A percentile compares a stretch with the other conserved stretches of the same genome.
These are phyloP conservation scores for Rhynchonema sp. DNA, from an alignment of 2,888 invertebrate genomes.

Conservation along the genomic window DNA sequence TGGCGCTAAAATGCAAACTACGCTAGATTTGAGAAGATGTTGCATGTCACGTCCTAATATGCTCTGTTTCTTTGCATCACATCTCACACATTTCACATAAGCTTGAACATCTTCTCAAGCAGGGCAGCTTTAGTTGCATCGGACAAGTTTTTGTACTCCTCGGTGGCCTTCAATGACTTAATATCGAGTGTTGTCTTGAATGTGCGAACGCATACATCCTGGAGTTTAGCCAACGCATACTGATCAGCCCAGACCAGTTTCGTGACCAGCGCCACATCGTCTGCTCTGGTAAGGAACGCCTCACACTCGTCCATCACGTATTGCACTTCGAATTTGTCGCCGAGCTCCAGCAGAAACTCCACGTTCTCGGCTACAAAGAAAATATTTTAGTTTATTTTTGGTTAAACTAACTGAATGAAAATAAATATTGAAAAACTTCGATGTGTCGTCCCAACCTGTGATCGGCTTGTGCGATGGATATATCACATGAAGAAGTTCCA, in stretches of 20 bases:
- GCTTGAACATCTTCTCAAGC: slow-evolving; percentile 19
- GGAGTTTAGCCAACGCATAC: slow-evolving; percentile 19
- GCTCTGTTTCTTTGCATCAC: too few species aligned
- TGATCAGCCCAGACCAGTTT: slow-evolving; percentile 24
- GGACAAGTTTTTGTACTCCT: slow-evolving; percentile 21
- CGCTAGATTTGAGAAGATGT: too few species aligned
- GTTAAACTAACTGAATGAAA: too few species aligned
- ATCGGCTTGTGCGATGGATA: slow-evolving; percentile 31
- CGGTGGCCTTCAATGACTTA: slow-evolving; percentile 13
- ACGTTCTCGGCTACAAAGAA: slow-evolving; percentile 27
- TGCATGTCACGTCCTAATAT: too few species aligned
- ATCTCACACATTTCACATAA: slow-evolving; percentile 7
- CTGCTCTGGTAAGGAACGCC: slow-evolving; percentile 23
- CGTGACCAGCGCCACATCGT: slow-evolving; percentile 23
- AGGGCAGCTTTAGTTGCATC: slow-evolving; percentile 22
- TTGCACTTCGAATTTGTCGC: slow-evolving; percentile 31
- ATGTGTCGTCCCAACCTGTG: slow-evolving; percentile 24
- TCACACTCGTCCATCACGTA: slow-evolving; percentile 31
- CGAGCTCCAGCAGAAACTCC: slow-evolving; percentile 29
- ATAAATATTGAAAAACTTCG: too few species aligned
- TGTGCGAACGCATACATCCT: slow-evolving; percentile 19
- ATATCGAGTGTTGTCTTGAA: slow-evolving; percentile 16
- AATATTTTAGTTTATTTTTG: not conserved
- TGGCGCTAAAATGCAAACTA: too few species aligned
- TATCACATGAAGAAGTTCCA: slow-evolving; percentile 30